Percentiles rank a stretch among this genome's conserved stretches.
These are phyloP conservation scores for Ageneiosus marmoratus DNA, from an alignment of 2,113 vertebrate species.

Conservation along the genomic window DNA sequence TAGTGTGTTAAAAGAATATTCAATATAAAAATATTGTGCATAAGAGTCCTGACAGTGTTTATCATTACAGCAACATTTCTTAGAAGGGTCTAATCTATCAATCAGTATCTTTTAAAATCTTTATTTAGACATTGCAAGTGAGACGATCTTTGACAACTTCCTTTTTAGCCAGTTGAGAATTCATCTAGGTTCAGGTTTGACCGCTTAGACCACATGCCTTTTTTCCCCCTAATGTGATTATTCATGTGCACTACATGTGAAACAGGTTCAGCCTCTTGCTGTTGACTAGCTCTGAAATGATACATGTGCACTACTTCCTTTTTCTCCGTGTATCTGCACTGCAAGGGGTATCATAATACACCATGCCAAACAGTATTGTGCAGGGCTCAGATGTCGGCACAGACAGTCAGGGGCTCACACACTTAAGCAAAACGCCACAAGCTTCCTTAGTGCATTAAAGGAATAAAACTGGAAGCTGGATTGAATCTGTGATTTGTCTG, in stretches of 20 bases:
- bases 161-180: background rate
- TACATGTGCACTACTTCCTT: slow-evolving; percentile 7
- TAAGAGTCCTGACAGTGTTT: background rate
- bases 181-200: background rate
- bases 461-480: background rate
- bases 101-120: background rate
- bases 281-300: background rate
- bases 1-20: background rate
- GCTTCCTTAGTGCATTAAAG: background rate
- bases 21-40: background rate
- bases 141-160: background rate
- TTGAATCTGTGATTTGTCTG: background rate
- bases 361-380: slow-evolving; percentile 20
- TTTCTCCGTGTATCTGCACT: slow-evolving; percentile 22
- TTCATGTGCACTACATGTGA: background rate
- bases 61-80: background rate
- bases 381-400: slow-evolving; percentile 21
- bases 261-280: slow-evolving; percentile 23
- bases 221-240: background rate
- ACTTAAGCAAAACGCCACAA: slow-evolving; percentile 15
- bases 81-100: background rate
- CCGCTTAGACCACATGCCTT: background rate
- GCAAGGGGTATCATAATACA: slow-evolving; percentile 37
- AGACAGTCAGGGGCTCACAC: slow-evolving; percentile 7
- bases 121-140: background rate